phyloP scores from a whole-genome alignment of 2,888 invertebrate species.

The Pseudococcus viburni region DNA sequence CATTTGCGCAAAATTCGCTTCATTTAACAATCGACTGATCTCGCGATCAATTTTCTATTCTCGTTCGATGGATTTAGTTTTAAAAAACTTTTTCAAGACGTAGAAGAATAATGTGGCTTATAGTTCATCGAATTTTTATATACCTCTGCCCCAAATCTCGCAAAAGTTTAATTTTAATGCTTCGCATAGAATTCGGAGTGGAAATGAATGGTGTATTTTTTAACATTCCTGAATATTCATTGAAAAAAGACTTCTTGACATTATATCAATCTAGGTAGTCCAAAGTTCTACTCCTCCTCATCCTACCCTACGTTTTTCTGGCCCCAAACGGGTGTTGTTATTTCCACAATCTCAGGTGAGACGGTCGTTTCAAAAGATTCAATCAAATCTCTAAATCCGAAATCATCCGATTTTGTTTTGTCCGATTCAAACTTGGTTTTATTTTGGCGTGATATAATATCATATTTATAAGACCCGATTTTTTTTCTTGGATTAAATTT shows the following conservation, averaged over 20 bases:
- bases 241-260: neutral
- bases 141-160: neutral
- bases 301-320: too few relatives aligned
- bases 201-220: neutral
- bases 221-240: neutral
- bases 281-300: too few relatives aligned
- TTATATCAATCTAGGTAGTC: too few relatives aligned
- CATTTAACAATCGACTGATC: constrained; percentile 3
- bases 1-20: neutral
- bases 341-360: too few relatives aligned
- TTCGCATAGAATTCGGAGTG: neutral
- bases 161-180: neutral
- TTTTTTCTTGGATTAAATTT: too few relatives aligned
- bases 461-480: too few relatives aligned
- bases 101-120: neutral
- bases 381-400: too few relatives aligned
- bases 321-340: too few relatives aligned
- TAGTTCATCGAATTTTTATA: neutral
- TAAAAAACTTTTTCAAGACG: neutral
- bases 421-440: too few relatives aligned
- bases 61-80: neutral
- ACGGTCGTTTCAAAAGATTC: too few relatives aligned
- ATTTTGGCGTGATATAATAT: too few relatives aligned
- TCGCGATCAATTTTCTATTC: neutral
- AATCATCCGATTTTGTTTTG: too few relatives aligned